Base-by-base conservation (phyloP, 2,888 invertebrate species). In the Ethmia dodecea region DNA sequence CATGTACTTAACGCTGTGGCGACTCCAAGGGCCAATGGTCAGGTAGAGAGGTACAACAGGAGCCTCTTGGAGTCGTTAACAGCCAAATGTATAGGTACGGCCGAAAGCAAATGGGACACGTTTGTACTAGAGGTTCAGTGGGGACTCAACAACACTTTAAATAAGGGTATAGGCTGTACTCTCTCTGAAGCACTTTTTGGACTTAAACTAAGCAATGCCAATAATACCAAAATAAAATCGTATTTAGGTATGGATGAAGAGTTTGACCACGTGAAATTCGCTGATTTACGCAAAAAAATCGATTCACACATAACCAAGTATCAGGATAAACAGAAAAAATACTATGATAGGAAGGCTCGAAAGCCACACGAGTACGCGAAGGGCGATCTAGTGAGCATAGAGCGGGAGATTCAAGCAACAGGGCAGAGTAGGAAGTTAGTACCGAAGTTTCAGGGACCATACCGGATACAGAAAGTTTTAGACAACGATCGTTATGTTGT, bases 1-100 rank as follows among this genome's bases (percentile, higher is more conserved):
- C 49, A 50, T 35, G 20, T 48, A 8, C 13, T 46, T 11, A 63
- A 73, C 22, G 47, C 48, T 6, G 47, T 52, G 5, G 37, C 49
- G 1, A 39, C 37, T 28, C 44, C 40, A 1, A 33, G 45, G 22
- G 46, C 42, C 2, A 42, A 46, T 6, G 18, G 18, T 4, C 18
- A 18, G 18, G 18, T 18, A 18, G 18, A 18, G 6, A 3, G 18
- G 6, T 42, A 31, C 31, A 45, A 39, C 16, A 31, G 16, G n/a
- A 29, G 27, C 2, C 13, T 39, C n/a, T 5, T 29, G 4, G 24
- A 31, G 3, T 6, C 38, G 1, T 12, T 41, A 11, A 24, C 37
- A 2, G 25, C 38, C 15, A 15, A 10, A 9, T 28, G 22, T 35
- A 15, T 28, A 8, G 32, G 30, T 1, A 3, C 11, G 9, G 22